Conservation (phyloP, 2,888 invertebrate species). For the Leptinotarsa rubiginosa region DNA sequence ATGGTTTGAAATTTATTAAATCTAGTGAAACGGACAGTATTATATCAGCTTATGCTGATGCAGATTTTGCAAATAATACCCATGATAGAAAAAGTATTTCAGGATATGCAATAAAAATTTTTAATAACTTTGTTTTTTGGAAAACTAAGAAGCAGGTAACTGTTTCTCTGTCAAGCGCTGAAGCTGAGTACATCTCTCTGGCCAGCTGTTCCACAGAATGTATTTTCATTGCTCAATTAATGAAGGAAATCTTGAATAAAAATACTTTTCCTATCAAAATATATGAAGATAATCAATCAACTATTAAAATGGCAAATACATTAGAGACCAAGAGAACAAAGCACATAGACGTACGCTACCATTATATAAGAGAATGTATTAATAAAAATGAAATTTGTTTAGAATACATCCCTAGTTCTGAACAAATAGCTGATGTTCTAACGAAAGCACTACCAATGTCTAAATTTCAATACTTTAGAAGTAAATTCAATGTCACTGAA, state of each 20-base stretch:
- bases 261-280: constrained; percentile 24
- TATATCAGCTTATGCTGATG: constrained; percentile 13
- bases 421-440: background rate
- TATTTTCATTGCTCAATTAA: constrained; percentile 41
- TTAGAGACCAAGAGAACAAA: constrained; percentile 17
- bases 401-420: background rate
- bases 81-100: too few relatives aligned
- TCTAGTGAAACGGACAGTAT: background rate
- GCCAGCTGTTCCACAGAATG: constrained; percentile 40
- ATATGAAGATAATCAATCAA: constrained; percentile 21
- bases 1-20: constrained; percentile 33
- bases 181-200: constrained; percentile 44
- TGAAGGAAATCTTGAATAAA: constrained; percentile 29
- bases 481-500: too few relatives aligned
- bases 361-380: background rate
- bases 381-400: background rate
- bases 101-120: background rate
- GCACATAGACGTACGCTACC: background rate
- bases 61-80: constrained; percentile 22
- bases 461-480: too few relatives aligned
- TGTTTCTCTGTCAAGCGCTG: constrained; percentile 41
- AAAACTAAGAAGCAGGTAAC: constrained; percentile 1
- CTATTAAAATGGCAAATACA: background rate
- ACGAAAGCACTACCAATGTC: too few relatives aligned
- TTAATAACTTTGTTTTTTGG: background rate